Conservation (phyloP, 2,888 invertebrate species). For the Ornithoptera priamus region DNA sequence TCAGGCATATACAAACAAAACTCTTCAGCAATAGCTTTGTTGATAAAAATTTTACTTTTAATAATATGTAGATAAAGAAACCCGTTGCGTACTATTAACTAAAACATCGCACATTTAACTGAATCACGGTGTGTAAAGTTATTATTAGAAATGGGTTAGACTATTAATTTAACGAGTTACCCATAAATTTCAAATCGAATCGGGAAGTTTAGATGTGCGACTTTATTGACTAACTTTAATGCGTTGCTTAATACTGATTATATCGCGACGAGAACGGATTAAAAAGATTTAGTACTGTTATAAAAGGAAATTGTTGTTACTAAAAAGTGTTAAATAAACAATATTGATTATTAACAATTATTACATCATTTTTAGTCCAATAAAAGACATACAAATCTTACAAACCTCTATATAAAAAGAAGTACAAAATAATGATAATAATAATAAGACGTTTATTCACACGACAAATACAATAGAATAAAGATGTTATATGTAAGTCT, state of each 20-base stretch:
- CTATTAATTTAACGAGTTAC: slow-evolving; percentile 41
- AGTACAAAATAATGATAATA: not conserved
- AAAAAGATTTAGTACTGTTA: not conserved
- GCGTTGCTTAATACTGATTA: slow-evolving; percentile 10
- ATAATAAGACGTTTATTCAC: no score
- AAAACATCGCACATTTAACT: slow-evolving; percentile 4
- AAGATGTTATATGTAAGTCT: no score
- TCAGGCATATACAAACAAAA: no score
- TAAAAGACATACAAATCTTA: no score
- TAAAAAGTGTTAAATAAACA: not conserved
- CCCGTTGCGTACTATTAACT: not conserved
- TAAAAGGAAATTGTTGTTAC: not conserved
- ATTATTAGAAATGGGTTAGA: slow-evolving; percentile 39
- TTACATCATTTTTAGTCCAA: no score
- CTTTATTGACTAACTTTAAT: slow-evolving; percentile 20
- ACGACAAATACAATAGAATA: no score
- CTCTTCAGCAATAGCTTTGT: not conserved
- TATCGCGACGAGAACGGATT: not conserved
- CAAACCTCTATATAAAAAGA: no score
- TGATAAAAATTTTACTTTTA: not conserved
- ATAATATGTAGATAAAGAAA: not conserved
- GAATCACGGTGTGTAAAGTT: slow-evolving; percentile 27
- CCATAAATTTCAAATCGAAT: slow-evolving; percentile 37
- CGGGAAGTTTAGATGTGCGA: slow-evolving; percentile 28
- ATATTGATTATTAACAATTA: no score